A percentile compares a stretch with the other conserved stretches of the same genome.
These are phyloP conservation scores for Chloromyia formosa DNA, from an alignment of 2,888 invertebrate genomes.

Conservation along the genomic window DNA sequence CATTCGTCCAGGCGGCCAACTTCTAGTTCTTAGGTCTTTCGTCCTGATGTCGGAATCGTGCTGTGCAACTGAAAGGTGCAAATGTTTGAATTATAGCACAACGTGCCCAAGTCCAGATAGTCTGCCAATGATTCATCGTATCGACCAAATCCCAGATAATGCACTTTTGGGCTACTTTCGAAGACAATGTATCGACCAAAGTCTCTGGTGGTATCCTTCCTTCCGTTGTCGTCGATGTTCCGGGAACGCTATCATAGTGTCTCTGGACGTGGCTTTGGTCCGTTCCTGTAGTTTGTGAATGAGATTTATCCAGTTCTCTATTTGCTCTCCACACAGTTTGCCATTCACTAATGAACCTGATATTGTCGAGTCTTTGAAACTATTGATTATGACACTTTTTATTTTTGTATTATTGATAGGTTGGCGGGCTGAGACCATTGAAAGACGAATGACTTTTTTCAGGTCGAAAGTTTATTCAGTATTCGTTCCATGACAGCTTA, in stretches of 20 bases:
- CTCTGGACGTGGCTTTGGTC: background rate
- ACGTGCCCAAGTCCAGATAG: background rate
- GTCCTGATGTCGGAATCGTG: background rate
- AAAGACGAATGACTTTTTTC: background rate
- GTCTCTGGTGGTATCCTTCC: background rate
- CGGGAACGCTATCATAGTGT: too few relatives aligned
- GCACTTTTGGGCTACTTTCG: conserved; percentile 36
- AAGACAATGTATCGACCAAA: conserved; percentile 2
- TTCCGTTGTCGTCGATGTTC: background rate
- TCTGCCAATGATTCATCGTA: conserved; percentile 36
- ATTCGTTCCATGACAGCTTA: background rate
- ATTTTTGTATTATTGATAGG: background rate
- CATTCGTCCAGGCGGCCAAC: background rate
- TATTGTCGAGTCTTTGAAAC: conserved; percentile 19
- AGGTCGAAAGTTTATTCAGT: background rate
- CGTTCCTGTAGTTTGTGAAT: conserved; percentile 13
- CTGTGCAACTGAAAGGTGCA: conserved; percentile 35
- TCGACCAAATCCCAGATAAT: conserved; percentile 40
- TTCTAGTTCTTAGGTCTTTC: background rate
- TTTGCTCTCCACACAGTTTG: conserved; percentile 16
- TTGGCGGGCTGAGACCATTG: background rate
- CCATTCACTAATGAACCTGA: conserved; percentile 40
- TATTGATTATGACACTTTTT: conserved; percentile 30
- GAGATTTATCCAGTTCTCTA: conserved; percentile 10
- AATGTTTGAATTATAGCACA: conserved; percentile 33